Percentiles rank a stretch among this genome's conserved stretches.
Evolutionary conservation across 2,113 vertebrate genomes (phyloP).

Genomic region (Phalacrocorax pelagicus): DNA sequence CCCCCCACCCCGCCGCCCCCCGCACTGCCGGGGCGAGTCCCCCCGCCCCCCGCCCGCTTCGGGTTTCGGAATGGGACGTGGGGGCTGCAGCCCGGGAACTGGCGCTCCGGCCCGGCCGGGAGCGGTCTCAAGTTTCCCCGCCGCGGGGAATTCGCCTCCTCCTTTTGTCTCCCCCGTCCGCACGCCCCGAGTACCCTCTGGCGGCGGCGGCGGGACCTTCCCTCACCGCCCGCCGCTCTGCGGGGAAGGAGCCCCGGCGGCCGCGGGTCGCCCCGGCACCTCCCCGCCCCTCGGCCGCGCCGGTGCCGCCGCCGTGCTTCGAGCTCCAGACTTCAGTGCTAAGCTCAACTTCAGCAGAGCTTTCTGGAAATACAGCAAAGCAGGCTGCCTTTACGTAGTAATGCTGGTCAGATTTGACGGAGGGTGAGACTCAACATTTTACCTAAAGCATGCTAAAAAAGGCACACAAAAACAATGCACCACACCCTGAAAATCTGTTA

Average conservation of each 20-base stretch:
- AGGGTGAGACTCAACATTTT: fast-evolving
- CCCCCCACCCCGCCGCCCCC: no score
- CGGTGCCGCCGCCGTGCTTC: fast-evolving
- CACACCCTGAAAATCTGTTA: fast-evolving
- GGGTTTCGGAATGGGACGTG: no score
- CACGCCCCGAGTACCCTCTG: no score
- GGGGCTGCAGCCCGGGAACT: no score
- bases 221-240: no score
- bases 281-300: fast-evolving
- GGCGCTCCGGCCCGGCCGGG: no score
- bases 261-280: background rate
- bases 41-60: no score
- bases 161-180: no score
- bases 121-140: no score
- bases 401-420: fast-evolving
- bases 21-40: no score
- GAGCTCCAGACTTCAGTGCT: fast-evolving
- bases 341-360: fast-evolving
- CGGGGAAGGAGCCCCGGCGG: background rate
- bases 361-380: fast-evolving
- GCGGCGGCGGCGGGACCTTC: no score
- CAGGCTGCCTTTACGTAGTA: fast-evolving
- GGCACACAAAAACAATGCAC: background rate
- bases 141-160: no score
- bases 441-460: fast-evolving